Base-by-base conservation (phyloP, 2,797 vertebrate species). In the Scomberomorus guttatus region DNA sequence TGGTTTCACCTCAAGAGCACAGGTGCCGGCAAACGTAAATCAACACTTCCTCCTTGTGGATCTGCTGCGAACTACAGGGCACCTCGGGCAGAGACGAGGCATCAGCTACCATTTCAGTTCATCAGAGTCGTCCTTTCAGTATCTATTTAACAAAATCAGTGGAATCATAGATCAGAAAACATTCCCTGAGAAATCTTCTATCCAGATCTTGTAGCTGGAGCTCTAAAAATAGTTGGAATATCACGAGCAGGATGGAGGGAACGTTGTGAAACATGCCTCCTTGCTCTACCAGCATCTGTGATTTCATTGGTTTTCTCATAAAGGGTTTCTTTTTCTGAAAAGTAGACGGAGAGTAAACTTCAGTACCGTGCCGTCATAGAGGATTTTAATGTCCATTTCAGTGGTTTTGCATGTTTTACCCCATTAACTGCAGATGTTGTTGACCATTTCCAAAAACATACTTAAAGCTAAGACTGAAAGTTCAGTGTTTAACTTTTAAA, bases 31-130 rank as follows among this genome's bases (percentile, higher is more conserved):
- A 71, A 85, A 77, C 56, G 9, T 85, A 84, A 90, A 89, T 42
- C 93, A 93, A 94, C 92, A 94, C 79, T 85, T 86, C 94, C 94
- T 90, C 93, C 93, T 92, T 82, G 87, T 93, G 94, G 93, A 77
- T 3, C 24, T 24, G 57, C 9, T 18, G 71, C 52, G 89, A 91
- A 94, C 85, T 93, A 77, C 89, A 90, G 55, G 51, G 44, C 6
- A 25, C 67, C 27, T 3, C 15, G 1, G 75, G 57, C 55, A 5
- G 27, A 1, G 20, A 13, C 27, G 24, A 25, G 29, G 27, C 6
- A 3, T 46, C 42, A 29, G 22, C 34, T 54, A 56, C 18, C 0
- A 24, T 51, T 37, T 37, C 29, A 37, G 22, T 39, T 0, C 13
- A 17, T 46, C 15, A 3, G n/a, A 18, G 44, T 24, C 18, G 3